Percentiles rank a stretch among this genome's conserved stretches.
These are phyloP conservation scores for Trilocha varians DNA, from an alignment of 2,888 invertebrate genomes.

Conservation along the genomic window DNA sequence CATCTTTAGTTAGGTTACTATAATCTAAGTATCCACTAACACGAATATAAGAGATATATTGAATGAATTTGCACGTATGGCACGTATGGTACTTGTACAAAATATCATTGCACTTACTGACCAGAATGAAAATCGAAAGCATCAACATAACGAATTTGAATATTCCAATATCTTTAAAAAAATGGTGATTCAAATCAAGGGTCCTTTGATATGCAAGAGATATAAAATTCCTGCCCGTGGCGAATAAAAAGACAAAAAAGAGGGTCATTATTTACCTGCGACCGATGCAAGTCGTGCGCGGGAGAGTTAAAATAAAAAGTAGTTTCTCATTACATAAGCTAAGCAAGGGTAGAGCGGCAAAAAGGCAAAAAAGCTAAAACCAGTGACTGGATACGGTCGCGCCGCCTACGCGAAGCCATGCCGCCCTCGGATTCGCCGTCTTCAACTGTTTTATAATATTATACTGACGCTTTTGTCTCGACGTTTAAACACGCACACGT, in stretches of 20 bases:
- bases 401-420: conserved; percentile 53
- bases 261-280: conserved; percentile 59
- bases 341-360: conserved; percentile 59
- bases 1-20: no score
- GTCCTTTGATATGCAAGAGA: conserved; percentile 11
- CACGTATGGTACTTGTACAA: no score
- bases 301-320: conserved; percentile 48
- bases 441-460: neutral
- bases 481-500: neutral
- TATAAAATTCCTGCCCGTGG: conserved; percentile 33
- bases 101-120: no score
- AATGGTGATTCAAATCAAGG: neutral
- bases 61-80: no score
- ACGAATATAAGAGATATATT: no score
- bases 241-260: conserved; percentile 53
- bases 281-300: conserved; percentile 36
- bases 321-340: conserved; percentile 35
- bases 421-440: conserved; percentile 7
- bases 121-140: neutral
- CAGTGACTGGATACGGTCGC: conserved; percentile 14
- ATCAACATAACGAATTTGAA: neutral
- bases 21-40: no score
- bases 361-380: conserved; percentile 45
- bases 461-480: neutral
- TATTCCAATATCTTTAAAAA: neutral